phyloP scores from a whole-genome alignment of 2,888 invertebrate species.

The Teinopalpus imperialis region DNA sequence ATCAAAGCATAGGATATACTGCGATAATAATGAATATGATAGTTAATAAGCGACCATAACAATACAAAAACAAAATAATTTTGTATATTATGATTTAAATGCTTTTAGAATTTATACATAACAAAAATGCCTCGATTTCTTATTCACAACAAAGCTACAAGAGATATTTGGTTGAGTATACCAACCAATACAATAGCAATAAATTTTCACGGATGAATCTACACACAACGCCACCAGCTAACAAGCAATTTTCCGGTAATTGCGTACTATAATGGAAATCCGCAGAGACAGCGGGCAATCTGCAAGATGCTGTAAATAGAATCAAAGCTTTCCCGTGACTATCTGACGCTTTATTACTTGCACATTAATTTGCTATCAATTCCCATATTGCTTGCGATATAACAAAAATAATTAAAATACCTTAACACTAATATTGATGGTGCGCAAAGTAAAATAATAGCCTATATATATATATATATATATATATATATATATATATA shows the following conservation, averaged over 20 bases:
- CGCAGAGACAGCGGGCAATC: background rate
- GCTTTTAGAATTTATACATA: no score
- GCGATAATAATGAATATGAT: no score
- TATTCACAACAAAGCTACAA: background rate
- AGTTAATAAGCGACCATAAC: no score
- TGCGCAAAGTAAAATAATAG: no score
- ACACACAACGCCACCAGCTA: background rate
- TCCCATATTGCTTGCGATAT: no score
- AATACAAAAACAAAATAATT: no score
- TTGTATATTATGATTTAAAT: no score
- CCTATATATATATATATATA: no score
- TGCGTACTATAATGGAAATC: slow-evolving; percentile 6
- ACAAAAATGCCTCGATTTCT: background rate
- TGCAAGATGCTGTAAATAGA: background rate
- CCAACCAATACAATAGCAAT: background rate
- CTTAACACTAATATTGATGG: no score
- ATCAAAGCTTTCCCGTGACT: background rate
- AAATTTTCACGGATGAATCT: background rate
- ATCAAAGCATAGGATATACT: no score
- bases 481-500: no score
- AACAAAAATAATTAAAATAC: no score
- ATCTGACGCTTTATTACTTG: background rate
- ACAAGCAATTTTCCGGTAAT: slow-evolving; percentile 10
- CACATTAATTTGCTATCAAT: background rate
- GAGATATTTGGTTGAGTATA: background rate